Evolutionary conservation across 2,888 invertebrate species (phyloP), one percentile per base, ranked within the genome.

Genomic region (Teleogryllus oceanicus): DNA sequence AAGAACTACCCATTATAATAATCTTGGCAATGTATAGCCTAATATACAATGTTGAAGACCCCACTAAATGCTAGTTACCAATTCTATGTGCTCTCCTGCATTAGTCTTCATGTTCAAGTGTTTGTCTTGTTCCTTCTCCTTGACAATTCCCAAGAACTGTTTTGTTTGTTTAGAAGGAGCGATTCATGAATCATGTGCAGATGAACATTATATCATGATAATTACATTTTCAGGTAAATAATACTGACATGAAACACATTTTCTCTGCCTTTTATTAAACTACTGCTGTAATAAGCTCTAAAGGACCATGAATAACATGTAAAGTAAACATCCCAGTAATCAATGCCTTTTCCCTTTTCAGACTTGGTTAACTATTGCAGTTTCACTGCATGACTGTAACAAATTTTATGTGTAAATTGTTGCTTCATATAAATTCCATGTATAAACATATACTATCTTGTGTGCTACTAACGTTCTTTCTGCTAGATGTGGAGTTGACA

Each of bases 121-220:
- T 62, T 18, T 62, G 62, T 62, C 62, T 62, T 62, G 62, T 62
- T 62, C 62, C 62, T 62, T 62, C 13, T n/a, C 62, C 62, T 62
- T 18, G n/a, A 62, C 62, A 18, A 18, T 62, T 62, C 62, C 62
- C 62, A 62, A 62, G 62, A 62, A n/a, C 62, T 62, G 62, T 62
- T 62, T 62, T 62, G 62, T 62, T 62, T 62, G 62, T 62, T 62
- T 62, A 62, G 62, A 62, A 62, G 62, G 62, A 62, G 62, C 62
- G 62, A 37, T 62, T 62, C 62, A 62, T 62, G 62, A 62, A n/a
- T 62, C n/a, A 62, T 62, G 62, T 62, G 62, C 62, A 18, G 62
- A 62, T 62, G 62, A 62, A 62, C 13, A 62, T 62, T 62, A 62
- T 18, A 62, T 62, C 62, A 62, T 62, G 62, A 62, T 62, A 62